Evolutionary conservation across 2,797 vertebrate species (phyloP).

Genomic region (Hyperoplus lanceolatus): DNA sequence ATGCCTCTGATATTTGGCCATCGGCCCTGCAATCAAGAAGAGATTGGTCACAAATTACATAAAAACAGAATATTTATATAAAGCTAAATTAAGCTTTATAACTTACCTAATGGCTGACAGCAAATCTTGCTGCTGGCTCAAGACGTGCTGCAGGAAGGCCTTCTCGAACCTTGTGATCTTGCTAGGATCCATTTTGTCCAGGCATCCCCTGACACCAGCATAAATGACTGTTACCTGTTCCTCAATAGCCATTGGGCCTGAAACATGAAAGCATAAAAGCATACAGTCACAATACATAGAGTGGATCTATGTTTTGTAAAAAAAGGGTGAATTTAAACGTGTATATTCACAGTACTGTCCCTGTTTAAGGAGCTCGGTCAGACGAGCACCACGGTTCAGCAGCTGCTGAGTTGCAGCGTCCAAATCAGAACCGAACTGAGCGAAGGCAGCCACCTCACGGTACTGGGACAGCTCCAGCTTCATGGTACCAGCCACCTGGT

Average conservation of each 20-base stretch:
- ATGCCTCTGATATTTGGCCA: slow-evolving; percentile 91
- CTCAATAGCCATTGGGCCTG: slow-evolving; percentile 97
- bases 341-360: slow-evolving; percentile 91
- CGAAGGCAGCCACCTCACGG: slow-evolving; percentile 96
- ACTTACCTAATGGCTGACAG: slow-evolving; percentile 90
- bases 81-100: not conserved
- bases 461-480: slow-evolving; percentile 98
- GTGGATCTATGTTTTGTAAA: not conserved
- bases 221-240: slow-evolving; percentile 97
- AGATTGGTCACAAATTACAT: slow-evolving; percentile 19
- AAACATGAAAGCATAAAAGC: slow-evolving; percentile 28
- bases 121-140: slow-evolving; percentile 93
- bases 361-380: slow-evolving; percentile 97
- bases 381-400: slow-evolving; percentile 94
- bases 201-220: slow-evolving; percentile 94
- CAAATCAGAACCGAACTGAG: slow-evolving; percentile 96
- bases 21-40: slow-evolving; percentile 86
- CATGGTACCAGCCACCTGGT: slow-evolving; percentile 97
- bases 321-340: not conserved
- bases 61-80: not conserved
- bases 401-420: slow-evolving; percentile 97
- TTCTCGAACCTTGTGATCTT: slow-evolving; percentile 97
- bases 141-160: slow-evolving; percentile 92
- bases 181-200: slow-evolving; percentile 98
- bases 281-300: not conserved